Conservation (phyloP, 1,140 invertebrate species). For the Parasteatoda tepidariorum region DNA sequence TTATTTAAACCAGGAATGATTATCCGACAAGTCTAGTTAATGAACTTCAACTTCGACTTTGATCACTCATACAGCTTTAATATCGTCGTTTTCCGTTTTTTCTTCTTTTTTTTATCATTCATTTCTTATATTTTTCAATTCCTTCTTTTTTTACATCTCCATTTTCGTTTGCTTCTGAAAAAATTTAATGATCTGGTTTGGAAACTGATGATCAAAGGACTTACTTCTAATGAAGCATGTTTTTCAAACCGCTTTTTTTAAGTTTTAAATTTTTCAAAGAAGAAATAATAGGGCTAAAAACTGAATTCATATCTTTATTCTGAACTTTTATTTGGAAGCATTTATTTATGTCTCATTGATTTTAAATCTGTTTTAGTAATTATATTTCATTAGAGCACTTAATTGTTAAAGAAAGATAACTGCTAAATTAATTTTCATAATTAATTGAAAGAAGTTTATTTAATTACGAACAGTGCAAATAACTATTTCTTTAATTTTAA, state of each 20-base stretch:
- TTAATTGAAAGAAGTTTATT: too few relatives aligned
- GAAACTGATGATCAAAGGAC: slow-evolving; percentile 54
- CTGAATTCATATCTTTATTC: too few relatives aligned
- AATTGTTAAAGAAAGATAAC: too few relatives aligned
- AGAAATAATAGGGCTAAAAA: too few relatives aligned
- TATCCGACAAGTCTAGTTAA: slow-evolving; percentile 55
- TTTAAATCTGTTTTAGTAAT: too few relatives aligned
- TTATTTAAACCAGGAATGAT: slow-evolving; percentile 55
- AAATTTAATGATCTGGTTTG: slow-evolving; percentile 59
- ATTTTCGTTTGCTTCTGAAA: background rate
- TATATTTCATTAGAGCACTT: too few relatives aligned
- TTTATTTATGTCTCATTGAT: too few relatives aligned
- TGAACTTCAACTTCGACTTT: slow-evolving; percentile 40
- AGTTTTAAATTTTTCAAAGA: background rate
- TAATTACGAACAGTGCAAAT: too few relatives aligned
- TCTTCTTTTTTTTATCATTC: background rate
- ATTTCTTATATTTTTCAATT: background rate
- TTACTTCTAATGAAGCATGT: slow-evolving; percentile 55
- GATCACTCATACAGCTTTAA: slow-evolving; percentile 26
- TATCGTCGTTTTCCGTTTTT: background rate
- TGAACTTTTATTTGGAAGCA: too few relatives aligned
- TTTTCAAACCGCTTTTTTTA: slow-evolving; percentile 31
- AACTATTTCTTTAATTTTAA: too few relatives aligned
- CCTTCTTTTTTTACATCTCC: background rate
- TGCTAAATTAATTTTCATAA: too few relatives aligned